Conservation (phyloP, 2,113 vertebrate species). For the Bostrychus sinensis region DNA sequence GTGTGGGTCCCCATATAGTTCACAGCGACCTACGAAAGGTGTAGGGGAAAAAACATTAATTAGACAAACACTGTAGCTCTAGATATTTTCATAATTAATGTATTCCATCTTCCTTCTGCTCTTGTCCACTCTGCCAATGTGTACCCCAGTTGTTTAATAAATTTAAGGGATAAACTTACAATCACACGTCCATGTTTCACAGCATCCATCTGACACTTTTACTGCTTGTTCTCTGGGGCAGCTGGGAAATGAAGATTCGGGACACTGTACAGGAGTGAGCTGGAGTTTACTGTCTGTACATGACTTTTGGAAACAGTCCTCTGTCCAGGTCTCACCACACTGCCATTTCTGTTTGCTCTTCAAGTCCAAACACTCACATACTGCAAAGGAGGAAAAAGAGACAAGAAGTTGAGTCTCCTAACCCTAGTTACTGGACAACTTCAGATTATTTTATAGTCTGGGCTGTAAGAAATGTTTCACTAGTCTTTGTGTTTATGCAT, state of each 20-base stretch:
- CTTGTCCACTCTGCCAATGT: no score
- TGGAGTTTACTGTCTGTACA: constrained; percentile 55
- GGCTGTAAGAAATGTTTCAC: no score
- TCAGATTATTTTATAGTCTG: no score
- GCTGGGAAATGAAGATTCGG: constrained; percentile 10
- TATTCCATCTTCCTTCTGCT: no score
- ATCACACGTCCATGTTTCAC: constrained; percentile 70
- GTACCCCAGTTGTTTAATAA: background rate
- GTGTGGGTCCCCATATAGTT: constrained; percentile 80
- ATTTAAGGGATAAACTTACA: constrained; percentile 67
- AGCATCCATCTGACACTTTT: constrained; percentile 69
- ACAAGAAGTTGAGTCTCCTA: background rate
- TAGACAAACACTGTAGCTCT: no score
- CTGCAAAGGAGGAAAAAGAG: background rate
- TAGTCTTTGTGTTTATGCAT: no score
- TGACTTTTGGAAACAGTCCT: constrained; percentile 61
- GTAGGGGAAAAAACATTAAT: background rate
- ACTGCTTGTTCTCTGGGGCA: constrained; percentile 57
- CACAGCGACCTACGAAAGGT: constrained; percentile 67
- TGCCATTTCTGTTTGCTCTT: constrained; percentile 46
- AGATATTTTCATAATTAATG: no score
- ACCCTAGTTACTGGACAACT: no score
- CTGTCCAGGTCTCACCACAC: constrained; percentile 58
- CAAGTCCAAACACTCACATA: constrained; percentile 51
- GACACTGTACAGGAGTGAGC: constrained; percentile 56